A percentile compares a stretch with the other conserved stretches of the same genome.
Conservation (phyloP, 2,888 invertebrate genomes). For the Trissolcus japonicus region DNA sequence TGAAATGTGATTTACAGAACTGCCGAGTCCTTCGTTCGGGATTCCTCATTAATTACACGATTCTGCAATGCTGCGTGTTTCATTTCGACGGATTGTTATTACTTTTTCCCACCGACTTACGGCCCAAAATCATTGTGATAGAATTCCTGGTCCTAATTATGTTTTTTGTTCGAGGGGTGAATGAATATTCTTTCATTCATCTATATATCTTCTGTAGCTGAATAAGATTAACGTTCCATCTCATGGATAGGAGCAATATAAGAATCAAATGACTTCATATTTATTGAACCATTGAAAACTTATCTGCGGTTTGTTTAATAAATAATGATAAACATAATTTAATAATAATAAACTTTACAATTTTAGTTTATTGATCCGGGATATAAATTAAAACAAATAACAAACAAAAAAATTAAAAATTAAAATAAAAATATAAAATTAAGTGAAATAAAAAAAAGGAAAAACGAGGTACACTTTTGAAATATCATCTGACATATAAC, state of each 20-base stretch:
- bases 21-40: slow-evolving; percentile 48
- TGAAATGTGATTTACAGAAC: slow-evolving; percentile 57
- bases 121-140: slow-evolving; percentile 7
- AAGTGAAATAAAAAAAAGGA: too few relatives aligned
- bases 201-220: not conserved
- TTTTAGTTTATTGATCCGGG: too few relatives aligned
- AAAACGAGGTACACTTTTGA: too few relatives aligned
- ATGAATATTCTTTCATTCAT: not conserved
- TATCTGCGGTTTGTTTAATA: too few relatives aligned
- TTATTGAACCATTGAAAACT: too few relatives aligned
- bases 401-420: too few relatives aligned
- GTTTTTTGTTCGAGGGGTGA: not conserved
- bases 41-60: slow-evolving; percentile 52
- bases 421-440: too few relatives aligned
- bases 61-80: slow-evolving; percentile 38
- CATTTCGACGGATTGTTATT: slow-evolving; percentile 47
- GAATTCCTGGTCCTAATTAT: slow-evolving; percentile 1
- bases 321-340: too few relatives aligned
- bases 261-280: too few relatives aligned
- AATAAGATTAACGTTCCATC: not conserved
- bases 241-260: too few relatives aligned
- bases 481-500: slow-evolving; percentile 12
- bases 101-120: slow-evolving; percentile 35
- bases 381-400: too few relatives aligned
- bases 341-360: too few relatives aligned